Percentiles rank a stretch among this genome's conserved stretches.
Conservation (phyloP, 2,113 vertebrate species). For the Ameiurus melas region DNA sequence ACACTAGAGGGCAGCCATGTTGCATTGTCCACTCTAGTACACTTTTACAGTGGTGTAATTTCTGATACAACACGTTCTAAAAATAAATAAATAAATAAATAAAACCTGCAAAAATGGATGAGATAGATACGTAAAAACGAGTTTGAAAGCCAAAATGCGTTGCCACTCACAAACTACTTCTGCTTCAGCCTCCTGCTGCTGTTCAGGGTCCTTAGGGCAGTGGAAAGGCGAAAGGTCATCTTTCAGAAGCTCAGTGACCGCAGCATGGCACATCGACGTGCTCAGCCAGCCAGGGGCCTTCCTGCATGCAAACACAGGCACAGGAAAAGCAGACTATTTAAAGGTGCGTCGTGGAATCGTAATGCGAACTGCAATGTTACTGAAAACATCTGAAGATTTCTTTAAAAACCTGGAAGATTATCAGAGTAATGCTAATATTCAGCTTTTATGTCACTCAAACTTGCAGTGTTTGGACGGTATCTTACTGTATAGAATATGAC, state of each 20-base stretch:
- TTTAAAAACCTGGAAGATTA: neutral
- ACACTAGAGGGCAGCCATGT: constrained; percentile 40
- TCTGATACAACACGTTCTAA: neutral
- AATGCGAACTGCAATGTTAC: neutral
- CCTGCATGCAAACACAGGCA: constrained; percentile 57
- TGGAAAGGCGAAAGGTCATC: constrained; percentile 75
- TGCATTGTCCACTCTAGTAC: neutral
- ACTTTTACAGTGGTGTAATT: neutral
- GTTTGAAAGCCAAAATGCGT: too few species aligned
- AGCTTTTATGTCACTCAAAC: neutral
- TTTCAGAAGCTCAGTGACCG: constrained; percentile 72
- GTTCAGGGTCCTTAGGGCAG: constrained; percentile 61
- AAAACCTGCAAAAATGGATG: neutral
- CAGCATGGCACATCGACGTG: constrained; percentile 73
- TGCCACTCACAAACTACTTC: constrained; percentile 67
- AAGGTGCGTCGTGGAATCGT: neutral
- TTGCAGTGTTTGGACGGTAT: neutral
- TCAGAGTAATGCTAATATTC: neutral
- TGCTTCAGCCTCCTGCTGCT: constrained; percentile 58
- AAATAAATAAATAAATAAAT: too few species aligned
- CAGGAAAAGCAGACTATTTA: neutral
- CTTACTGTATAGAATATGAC: neutral
- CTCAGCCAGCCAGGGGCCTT: constrained; percentile 69
- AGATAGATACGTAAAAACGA: neutral
- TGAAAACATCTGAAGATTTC: neutral